These are phyloP conservation scores for Drosophila sturtevanti DNA, from an alignment of 1,140 invertebrate genomes.

Conservation along the genomic window DNA sequence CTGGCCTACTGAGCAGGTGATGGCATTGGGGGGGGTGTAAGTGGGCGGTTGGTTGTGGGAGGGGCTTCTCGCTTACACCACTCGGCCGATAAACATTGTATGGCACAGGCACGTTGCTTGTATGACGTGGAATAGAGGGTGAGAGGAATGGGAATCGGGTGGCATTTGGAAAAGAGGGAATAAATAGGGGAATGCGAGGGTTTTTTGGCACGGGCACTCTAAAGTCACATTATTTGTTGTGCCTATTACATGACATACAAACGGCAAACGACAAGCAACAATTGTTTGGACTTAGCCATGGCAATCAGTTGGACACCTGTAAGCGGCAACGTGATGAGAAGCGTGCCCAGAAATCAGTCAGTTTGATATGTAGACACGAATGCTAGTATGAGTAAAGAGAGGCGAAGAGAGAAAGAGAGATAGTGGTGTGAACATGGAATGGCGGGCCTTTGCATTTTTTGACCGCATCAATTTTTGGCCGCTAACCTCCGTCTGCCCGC, in stretches of 20 bases:
- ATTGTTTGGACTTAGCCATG: constrained; percentile 40
- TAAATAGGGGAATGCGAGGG: neutral
- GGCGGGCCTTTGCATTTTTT: constrained; percentile 22
- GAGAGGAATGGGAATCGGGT: neutral
- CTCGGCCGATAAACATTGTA: constrained; percentile 50
- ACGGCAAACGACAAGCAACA: constrained; percentile 35
- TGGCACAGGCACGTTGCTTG: constrained; percentile 48
- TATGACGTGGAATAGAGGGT: neutral
- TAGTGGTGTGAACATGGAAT: neutral
- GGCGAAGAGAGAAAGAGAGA: neutral
- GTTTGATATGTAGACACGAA: neutral
- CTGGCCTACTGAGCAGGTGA: constrained; percentile 68
- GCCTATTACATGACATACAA: constrained; percentile 59
- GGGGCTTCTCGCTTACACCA: constrained; percentile 36
- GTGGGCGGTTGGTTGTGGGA: neutral
- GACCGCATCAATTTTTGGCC: constrained; percentile 49
- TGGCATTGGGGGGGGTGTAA: neutral
- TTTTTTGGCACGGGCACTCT: constrained; percentile 27
- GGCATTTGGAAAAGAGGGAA: neutral
- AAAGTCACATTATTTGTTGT: constrained; percentile 59
- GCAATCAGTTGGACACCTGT: constrained; percentile 53
- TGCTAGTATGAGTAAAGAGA: neutral
- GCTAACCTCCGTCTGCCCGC: constrained; percentile 22
- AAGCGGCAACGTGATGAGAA: constrained; percentile 51
- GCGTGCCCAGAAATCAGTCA: constrained; percentile 30